Evolutionary conservation across 2,797 vertebrate genomes (phyloP), one percentile per base, ranked within the genome.

Genomic region (Cossypha polioptera): DNA sequence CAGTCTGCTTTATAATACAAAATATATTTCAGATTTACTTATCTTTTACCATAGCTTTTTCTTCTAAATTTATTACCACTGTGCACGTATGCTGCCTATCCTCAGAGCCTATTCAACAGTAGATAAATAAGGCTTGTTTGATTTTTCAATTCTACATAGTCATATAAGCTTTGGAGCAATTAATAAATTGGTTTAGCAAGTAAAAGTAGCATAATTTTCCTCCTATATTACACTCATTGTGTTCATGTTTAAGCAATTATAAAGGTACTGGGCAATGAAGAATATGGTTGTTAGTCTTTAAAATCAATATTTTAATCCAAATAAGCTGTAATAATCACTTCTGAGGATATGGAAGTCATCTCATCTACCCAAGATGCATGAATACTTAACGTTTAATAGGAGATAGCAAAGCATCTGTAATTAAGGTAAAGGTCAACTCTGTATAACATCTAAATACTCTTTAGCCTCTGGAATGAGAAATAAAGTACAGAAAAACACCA

Each of bases 271-370:
- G 26, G 8, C 18, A 53, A 18, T 75, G 77, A 80, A 65, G 26
- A 86, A 84, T 51, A 54, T 33, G 11, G 6, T 45, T 65, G 38
- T 42, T 78, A 31, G 18, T 54, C 38, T 81, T 88, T 66, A 47
- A 81, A 95, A 93, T 72, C 42, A 78, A 48, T 84, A 61, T 47
- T 84, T 96, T 81, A 59, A 76, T 73, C 24, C 85, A 79, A 66
- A 91, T 58, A 73, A 76, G 69, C 19, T 63, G 4, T 48, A 87
- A 48, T 76, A 65, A 85, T 59, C 2, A 55, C 14, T 76, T 86
- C 22, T 66, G 47, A 85, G 28, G 17, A 62, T 73, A 79, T 36
- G 10, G 51, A 87, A 87, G 31, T 43, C n/a, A 79, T 73, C 54
- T 94, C 51, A 61, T 48, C 25, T 79, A 38, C 12, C n/a, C 20